Conservation (phyloP, 53 echinoderm and acorn worm species). For the Crossaster papposus region DNA sequence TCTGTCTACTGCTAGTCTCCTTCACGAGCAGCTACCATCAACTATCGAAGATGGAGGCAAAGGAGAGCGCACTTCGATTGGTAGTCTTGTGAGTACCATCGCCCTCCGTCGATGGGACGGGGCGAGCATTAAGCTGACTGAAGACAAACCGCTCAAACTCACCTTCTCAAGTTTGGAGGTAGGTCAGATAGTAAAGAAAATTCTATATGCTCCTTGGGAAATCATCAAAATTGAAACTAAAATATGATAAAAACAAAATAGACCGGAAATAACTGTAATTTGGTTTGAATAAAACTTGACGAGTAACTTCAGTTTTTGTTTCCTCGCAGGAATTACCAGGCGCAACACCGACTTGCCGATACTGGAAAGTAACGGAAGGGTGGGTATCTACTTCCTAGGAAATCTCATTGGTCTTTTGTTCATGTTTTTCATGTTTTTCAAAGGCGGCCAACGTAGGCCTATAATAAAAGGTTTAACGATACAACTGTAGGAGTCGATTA, state of each 20-base stretch:
- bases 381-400: neutral
- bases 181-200: neutral
- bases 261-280: neutral
- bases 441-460: no score
- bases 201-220: no score
- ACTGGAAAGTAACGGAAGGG: constrained; percentile 58
- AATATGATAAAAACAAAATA: neutral
- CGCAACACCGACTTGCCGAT: constrained; percentile 43
- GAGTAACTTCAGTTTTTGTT: neutral
- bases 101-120: constrained; percentile 64
- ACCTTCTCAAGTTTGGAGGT: constrained; percentile 72
- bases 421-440: no score
- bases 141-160: constrained; percentile 67
- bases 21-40: constrained; percentile 46
- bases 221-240: neutral
- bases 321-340: neutral
- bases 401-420: no score
- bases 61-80: constrained; percentile 29
- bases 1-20: constrained; percentile 43
- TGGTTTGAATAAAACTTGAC: no score
- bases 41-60: constrained; percentile 33
- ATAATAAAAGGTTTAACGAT: no score
- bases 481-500: no score
- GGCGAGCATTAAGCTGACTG: constrained; percentile 20
- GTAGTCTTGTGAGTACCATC: constrained; percentile 72